Percentiles rank a stretch among this genome's conserved stretches.
phyloP scores from a whole-genome alignment of 2,113 vertebrate genomes.

The Etia nguti region DNA sequence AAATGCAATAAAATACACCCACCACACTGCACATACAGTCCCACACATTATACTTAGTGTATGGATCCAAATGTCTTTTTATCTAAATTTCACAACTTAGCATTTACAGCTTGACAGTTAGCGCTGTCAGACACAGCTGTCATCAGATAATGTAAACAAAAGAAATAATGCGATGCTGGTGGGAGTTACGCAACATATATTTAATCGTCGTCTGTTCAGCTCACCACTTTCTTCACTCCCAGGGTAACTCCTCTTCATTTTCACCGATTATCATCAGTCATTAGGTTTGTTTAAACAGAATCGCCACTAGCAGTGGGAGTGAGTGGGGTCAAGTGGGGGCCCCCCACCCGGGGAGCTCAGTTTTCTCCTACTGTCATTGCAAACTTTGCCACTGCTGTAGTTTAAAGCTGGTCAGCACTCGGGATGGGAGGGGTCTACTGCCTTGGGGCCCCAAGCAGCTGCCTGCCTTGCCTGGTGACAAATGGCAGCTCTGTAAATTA shows the following conservation, averaged over 20 bases:
- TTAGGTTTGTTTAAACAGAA: not conserved
- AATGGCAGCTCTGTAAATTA: not conserved
- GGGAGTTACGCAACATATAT: not conserved
- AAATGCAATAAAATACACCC: not conserved
- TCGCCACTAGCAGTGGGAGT: not conserved
- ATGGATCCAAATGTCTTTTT: not conserved
- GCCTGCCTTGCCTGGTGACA: not conserved
- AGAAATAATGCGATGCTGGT: not conserved
- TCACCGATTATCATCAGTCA: not conserved
- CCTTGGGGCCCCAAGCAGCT: no score
- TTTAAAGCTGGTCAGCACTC: not conserved
- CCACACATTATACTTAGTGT: not conserved
- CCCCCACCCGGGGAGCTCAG: accelerated
- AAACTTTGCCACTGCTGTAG: not conserved
- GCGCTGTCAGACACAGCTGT: not conserved
- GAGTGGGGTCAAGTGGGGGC: not conserved
- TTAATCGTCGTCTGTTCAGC: not conserved
- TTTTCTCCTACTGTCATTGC: not conserved
- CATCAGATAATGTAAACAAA: not conserved
- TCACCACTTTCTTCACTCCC: not conserved
- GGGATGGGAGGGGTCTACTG: not conserved
- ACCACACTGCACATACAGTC: not conserved
- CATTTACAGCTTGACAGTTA: not conserved
- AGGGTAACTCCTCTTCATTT: not conserved
- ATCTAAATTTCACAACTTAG: not conserved